Evolutionary conservation across 1,140 invertebrate genomes (phyloP), one percentile per base, ranked within the genome.

Genomic region (Xylocopa sonorina): DNA sequence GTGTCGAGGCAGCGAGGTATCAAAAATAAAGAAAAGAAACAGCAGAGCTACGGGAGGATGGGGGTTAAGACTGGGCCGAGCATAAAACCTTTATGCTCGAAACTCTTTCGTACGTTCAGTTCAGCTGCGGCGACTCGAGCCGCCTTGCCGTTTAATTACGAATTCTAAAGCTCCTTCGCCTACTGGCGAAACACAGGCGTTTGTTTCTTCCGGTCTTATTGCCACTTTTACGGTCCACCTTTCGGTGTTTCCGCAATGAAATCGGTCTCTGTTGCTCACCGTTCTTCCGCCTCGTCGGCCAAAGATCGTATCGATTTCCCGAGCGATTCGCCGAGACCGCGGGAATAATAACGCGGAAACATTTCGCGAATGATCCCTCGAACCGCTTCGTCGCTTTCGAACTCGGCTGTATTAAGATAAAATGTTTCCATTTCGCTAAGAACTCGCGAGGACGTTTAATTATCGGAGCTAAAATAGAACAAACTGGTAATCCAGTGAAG

Each of bases 101-200:
- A 79, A 82, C 66, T 69, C 81, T 80, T 51, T 53, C 60, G 41
- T 77, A 63, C 51, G 64, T 68, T 58, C 60, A 66, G 64, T 68
- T 58, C 60, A 66, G 53, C 77, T 38, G 48, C 24, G 82, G 75
- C 68, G 67, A 78, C 72, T 67, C 57, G 58, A 82, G 67, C 81
- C 63, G 73, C n/a, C n/a, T n/a, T 75, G 77, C 62, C 82, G 86
- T 89, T 89, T 89, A 88, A 89, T 89, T 88, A 89, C 87, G 63
- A 80, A 87, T 89, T 89, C 87, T 87, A 85, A 87, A 84, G 83
- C 85, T 76, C 63, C 62, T 84, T 82, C 78, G 69, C 74, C 77
- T 72, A 69, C 78, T 67, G 62, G 43, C 50, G 60, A 67, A 74
- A 79, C 80, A 79, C 71, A 18, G 66, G 41, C 60, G 51, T 86